Percentiles rank a stretch among this genome's conserved stretches.
These are phyloP conservation scores for Erebia palarica DNA, from an alignment of 2,888 invertebrate genomes.

Conservation along the genomic window DNA sequence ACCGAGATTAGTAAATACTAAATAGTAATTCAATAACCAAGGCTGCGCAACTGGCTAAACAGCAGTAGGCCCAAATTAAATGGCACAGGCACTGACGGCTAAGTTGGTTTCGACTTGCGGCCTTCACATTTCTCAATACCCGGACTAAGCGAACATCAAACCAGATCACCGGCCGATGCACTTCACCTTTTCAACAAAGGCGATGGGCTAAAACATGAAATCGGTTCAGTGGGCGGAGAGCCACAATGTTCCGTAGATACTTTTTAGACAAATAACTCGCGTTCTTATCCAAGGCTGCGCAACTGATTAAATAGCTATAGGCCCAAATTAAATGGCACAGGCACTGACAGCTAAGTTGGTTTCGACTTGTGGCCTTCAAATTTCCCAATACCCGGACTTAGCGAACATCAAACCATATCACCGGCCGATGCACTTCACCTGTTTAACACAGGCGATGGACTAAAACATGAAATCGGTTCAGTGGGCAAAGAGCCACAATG, in stretches of 20 bases:
- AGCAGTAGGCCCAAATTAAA: constrained; percentile 53
- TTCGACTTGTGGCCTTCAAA: constrained; percentile 77
- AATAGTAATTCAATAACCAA: constrained; percentile 36
- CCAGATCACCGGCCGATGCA: constrained; percentile 35
- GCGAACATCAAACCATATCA: constrained; percentile 60
- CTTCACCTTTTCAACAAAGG: constrained; percentile 21
- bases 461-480: not conserved
- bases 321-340: constrained; percentile 68
- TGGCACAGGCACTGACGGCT: constrained; percentile 75
- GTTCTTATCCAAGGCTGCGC: constrained; percentile 17
- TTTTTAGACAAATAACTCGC: not conserved
- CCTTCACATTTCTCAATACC: constrained; percentile 81
- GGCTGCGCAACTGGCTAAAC: constrained; percentile 44
- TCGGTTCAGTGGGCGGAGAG: not conserved
- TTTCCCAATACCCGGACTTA: constrained; percentile 80
- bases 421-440: constrained; percentile 31
- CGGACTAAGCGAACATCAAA: constrained; percentile 77
- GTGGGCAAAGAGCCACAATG: not conserved
- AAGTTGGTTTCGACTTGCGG: constrained; percentile 70
- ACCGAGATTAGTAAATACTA: constrained; percentile 1
- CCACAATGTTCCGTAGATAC: not conserved
- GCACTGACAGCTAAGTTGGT: constrained; percentile 71
- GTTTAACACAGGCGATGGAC: constrained; percentile 17
- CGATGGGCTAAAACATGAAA: constrained; percentile 6
- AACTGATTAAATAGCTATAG: constrained; percentile 44